phyloP scores from a whole-genome alignment of 2,888 invertebrate genomes.

The Tinea pellionella region DNA sequence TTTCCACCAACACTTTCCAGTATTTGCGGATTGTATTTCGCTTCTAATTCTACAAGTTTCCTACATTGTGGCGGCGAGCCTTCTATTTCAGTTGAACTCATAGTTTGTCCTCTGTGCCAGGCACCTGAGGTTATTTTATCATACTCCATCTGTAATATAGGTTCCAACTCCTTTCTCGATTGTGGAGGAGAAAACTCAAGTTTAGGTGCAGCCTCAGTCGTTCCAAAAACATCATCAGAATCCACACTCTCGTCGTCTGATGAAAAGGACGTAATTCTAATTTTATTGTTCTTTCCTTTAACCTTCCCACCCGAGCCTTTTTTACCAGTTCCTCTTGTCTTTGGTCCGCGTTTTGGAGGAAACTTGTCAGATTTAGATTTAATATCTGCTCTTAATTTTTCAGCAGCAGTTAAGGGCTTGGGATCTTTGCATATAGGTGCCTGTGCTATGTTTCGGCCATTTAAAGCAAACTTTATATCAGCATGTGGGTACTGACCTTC shows the following conservation, averaged over 20 bases:
- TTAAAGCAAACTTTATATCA: conserved; percentile 65
- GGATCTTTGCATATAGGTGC: conserved; percentile 52
- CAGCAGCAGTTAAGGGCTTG: conserved; percentile 55
- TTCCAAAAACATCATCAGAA: conserved; percentile 82
- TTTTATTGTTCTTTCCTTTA: conserved; percentile 75
- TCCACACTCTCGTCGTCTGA: conserved; percentile 82
- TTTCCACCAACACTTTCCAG: conserved; percentile 73
- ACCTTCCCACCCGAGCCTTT: conserved; percentile 68
- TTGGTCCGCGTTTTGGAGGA: conserved; percentile 72
- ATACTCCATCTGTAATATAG: conserved; percentile 78
- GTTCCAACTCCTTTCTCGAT: conserved; percentile 80
- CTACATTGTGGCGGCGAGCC: conserved; percentile 81
- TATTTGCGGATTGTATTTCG: conserved; percentile 73
- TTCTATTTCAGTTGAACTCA: conserved; percentile 83
- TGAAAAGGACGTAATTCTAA: conserved; percentile 79
- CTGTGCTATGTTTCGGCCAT: conserved; percentile 51
- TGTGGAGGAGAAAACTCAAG: conserved; percentile 82
- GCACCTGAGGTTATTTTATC: conserved; percentile 76
- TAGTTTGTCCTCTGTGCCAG: conserved; percentile 77
- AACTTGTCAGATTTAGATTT: conserved; percentile 71
- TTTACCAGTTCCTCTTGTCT: conserved; percentile 71
- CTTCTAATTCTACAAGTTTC: conserved; percentile 73
- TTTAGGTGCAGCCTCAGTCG: conserved; percentile 79
- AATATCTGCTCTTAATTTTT: conserved; percentile 63
- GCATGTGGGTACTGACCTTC: conserved; percentile 62